Percentiles rank a stretch among this genome's conserved stretches.
Conservation (phyloP, 2,797 vertebrate genomes). For the Eospalax fontanierii region DNA sequence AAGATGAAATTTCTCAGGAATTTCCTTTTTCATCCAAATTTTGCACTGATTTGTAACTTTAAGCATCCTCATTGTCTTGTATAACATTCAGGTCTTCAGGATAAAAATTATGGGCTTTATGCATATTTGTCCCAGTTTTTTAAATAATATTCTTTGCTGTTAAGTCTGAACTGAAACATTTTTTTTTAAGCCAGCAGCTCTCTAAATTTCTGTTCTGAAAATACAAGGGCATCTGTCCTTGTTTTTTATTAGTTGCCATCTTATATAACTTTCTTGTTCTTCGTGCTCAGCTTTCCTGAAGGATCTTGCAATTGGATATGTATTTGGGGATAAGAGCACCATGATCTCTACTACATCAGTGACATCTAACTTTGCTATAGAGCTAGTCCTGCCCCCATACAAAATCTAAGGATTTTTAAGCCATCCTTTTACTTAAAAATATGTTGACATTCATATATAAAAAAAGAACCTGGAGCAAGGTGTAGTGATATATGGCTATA, state of each 20-base stretch:
- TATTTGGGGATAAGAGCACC: not conserved
- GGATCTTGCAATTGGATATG: conserved; percentile 24
- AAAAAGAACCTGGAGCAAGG: not conserved
- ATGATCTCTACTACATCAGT: conserved; percentile 38
- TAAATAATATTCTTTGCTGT: conserved; percentile 53
- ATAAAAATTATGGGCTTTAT: conserved; percentile 41
- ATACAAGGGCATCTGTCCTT: not conserved
- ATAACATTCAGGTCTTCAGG: not conserved
- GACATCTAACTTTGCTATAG: conserved; percentile 2
- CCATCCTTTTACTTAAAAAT: conserved; percentile 48
- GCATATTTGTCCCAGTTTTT: conserved; percentile 37
- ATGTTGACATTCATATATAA: conserved; percentile 55
- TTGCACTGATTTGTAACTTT: conserved; percentile 16
- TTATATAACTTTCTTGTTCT: conserved; percentile 43
- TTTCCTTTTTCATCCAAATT: conserved; percentile 43
- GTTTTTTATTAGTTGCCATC: conserved; percentile 26
- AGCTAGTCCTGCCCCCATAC: not conserved
- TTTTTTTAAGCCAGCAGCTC: conserved; percentile 27
- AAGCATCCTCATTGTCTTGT: conserved; percentile 19
- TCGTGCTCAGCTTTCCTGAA: not conserved
- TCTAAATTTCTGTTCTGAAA: conserved; percentile 42
- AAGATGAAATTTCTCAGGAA: not conserved
- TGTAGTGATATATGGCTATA: not conserved
- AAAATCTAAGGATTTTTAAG: not conserved
- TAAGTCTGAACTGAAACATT: conserved; percentile 53